Percentiles rank a stretch among this genome's conserved stretches.
Conservation (phyloP, 2,113 vertebrate species). For the Dipodomys merriami region DNA sequence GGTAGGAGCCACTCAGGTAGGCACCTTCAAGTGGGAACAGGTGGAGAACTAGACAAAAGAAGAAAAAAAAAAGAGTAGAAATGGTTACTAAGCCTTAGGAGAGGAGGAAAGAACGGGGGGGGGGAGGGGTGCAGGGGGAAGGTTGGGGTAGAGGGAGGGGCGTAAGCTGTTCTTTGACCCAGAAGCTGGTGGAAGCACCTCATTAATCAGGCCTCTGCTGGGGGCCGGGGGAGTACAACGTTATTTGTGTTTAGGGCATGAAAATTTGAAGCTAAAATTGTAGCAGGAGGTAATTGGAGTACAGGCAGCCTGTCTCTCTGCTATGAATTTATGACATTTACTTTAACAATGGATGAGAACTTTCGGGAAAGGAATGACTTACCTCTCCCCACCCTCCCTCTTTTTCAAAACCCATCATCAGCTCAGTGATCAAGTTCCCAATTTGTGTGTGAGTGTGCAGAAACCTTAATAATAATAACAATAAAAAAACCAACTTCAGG, state of each 20-base stretch:
- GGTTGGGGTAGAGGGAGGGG: not conserved
- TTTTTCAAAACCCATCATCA: slow-evolving; percentile 61
- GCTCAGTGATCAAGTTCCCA: slow-evolving; percentile 56
- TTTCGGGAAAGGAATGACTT: slow-evolving; percentile 49
- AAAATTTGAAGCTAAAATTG: slow-evolving; percentile 70
- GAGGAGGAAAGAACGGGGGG: not conserved
- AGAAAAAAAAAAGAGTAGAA: not conserved
- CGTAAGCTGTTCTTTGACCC: not conserved
- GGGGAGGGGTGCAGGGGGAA: not conserved
- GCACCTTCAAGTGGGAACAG: not conserved
- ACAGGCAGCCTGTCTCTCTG: slow-evolving; percentile 62
- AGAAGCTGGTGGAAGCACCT: slow-evolving; percentile 57
- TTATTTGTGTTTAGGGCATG: slow-evolving; percentile 61
- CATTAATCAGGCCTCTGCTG: slow-evolving; percentile 71
- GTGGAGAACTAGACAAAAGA: not conserved
- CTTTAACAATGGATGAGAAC: slow-evolving; percentile 69
- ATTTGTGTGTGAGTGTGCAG: slow-evolving; percentile 17
- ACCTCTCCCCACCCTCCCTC: not conserved
- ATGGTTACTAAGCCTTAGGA: slow-evolving; percentile 61
- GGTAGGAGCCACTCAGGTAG: not conserved
- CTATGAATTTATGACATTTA: slow-evolving; percentile 78
- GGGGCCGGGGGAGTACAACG: not conserved
- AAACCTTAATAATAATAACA: not conserved
- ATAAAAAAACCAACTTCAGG: too few species aligned
- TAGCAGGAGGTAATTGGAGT: slow-evolving; percentile 73